phyloP scores from a whole-genome alignment of 2,797 vertebrate genomes.

The Crotalus adamanteus region DNA sequence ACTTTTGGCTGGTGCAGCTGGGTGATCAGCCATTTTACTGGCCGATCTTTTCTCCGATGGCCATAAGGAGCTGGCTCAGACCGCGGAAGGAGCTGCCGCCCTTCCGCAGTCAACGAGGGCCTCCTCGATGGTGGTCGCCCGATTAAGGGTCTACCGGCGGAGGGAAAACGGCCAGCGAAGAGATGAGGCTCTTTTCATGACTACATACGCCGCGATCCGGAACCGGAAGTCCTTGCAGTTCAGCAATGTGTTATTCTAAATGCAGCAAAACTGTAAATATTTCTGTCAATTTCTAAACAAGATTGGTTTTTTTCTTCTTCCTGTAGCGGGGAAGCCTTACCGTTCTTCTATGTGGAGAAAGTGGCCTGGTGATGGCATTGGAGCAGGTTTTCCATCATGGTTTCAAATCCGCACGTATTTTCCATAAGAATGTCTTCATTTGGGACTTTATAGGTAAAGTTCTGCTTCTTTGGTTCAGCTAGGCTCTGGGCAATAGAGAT shows the following conservation, averaged over 20 bases:
- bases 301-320: neutral
- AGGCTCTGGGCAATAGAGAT: neutral
- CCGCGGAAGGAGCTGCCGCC: too few relatives aligned
- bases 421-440: constrained; percentile 95
- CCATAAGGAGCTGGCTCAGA: too few relatives aligned
- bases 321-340: constrained; percentile 91
- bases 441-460: constrained; percentile 96
- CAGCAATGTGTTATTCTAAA: neutral
- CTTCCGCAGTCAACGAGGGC: too few relatives aligned
- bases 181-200: too few relatives aligned
- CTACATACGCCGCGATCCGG: too few relatives aligned
- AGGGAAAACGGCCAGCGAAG: too few relatives aligned
- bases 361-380: constrained; percentile 86
- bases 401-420: constrained; percentile 88
- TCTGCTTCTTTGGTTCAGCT: neutral
- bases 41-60: too few relatives aligned
- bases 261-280: neutral
- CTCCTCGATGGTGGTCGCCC: too few relatives aligned
- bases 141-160: too few relatives aligned
- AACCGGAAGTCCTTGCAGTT: neutral
- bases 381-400: constrained; percentile 96
- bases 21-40: too few relatives aligned
- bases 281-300: neutral
- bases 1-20: too few relatives aligned
- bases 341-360: constrained; percentile 90